phyloP scores from a whole-genome alignment of 2,888 invertebrate species.

The Drosophila yooni region DNA sequence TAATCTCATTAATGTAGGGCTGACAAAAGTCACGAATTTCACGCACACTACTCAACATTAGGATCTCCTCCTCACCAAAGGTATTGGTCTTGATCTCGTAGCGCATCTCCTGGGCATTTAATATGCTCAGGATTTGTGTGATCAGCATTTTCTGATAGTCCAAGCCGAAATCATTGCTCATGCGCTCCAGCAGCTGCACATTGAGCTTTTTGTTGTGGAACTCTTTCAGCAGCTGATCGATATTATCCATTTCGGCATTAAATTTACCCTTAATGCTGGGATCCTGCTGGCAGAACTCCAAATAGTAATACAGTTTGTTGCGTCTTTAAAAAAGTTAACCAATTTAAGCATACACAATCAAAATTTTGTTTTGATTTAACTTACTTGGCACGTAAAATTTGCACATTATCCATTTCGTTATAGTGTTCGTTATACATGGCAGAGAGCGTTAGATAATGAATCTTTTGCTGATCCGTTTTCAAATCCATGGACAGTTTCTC shows the following conservation, averaged over 20 bases:
- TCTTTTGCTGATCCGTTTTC: slow-evolving; percentile 82
- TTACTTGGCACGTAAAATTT: slow-evolving; percentile 77
- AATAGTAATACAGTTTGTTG: slow-evolving; percentile 83
- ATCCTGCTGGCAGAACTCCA: slow-evolving; percentile 84
- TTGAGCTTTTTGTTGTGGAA: slow-evolving; percentile 82
- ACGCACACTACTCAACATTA: slow-evolving; percentile 77
- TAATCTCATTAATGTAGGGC: slow-evolving; percentile 84
- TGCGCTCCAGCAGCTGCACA: slow-evolving; percentile 81
- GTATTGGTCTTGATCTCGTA: slow-evolving; percentile 82
- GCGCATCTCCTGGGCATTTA: slow-evolving; percentile 81
- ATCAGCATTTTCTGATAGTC: slow-evolving; percentile 83
- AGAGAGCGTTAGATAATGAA: slow-evolving; percentile 82
- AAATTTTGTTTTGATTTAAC: not conserved
- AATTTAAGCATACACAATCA: not conserved
- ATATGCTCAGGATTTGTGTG: slow-evolving; percentile 82
- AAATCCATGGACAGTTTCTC: slow-evolving; percentile 79
- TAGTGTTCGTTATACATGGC: slow-evolving; percentile 83
- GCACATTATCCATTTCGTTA: slow-evolving; percentile 73
- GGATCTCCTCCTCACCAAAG: slow-evolving; percentile 83
- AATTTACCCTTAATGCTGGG: slow-evolving; percentile 80
- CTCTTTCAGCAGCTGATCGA: slow-evolving; percentile 82
- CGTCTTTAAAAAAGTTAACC: slow-evolving; percentile 68
- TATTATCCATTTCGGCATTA: slow-evolving; percentile 82
- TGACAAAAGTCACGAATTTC: slow-evolving; percentile 81
- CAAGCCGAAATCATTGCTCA: slow-evolving; percentile 84